A percentile compares a stretch with the other conserved stretches of the same genome.
phyloP scores from a whole-genome alignment of 1,140 invertebrate genomes.

The Ganaspis sp. region DNA sequence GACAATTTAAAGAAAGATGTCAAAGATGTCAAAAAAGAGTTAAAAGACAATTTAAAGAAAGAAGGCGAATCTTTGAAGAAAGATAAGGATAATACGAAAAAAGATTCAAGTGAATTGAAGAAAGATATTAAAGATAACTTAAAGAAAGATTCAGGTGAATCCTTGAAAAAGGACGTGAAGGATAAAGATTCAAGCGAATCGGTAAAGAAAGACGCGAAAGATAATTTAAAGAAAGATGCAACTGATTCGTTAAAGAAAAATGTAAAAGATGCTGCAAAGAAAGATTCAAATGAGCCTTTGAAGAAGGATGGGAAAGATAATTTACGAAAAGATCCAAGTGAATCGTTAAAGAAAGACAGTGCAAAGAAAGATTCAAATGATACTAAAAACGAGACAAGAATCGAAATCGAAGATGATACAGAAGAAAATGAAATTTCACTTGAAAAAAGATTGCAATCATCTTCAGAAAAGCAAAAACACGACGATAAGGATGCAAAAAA shows the following conservation, averaged over 20 bases:
- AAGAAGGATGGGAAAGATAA: not conserved
- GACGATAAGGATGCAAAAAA: constrained; percentile 46
- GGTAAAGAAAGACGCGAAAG: too few relatives aligned
- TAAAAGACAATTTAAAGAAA: too few relatives aligned
- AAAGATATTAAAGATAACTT: too few relatives aligned
- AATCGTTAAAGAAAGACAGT: not conserved
- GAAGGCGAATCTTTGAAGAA: too few relatives aligned
- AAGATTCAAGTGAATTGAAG: too few relatives aligned
- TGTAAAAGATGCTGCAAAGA: too few relatives aligned
- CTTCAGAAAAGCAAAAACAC: constrained; percentile 37
- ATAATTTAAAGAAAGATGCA: too few relatives aligned
- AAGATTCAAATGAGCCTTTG: too few relatives aligned
- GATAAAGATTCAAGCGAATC: not conserved
- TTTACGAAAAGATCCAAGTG: not conserved
- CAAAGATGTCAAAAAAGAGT: not conserved
- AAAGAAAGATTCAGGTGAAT: too few relatives aligned
- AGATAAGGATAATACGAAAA: too few relatives aligned
- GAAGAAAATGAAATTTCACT: not conserved
- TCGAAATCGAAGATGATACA: not conserved
- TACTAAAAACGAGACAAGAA: not conserved
- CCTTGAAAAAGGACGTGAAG: too few relatives aligned
- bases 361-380: not conserved
- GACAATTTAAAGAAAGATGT: not conserved
- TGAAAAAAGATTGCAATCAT: constrained; percentile 37
- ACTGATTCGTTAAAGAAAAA: too few relatives aligned